Evolutionary conservation across 2,888 invertebrate species (phyloP), one percentile per base, ranked within the genome.

Genomic region (Chaetoderma sp.): DNA sequence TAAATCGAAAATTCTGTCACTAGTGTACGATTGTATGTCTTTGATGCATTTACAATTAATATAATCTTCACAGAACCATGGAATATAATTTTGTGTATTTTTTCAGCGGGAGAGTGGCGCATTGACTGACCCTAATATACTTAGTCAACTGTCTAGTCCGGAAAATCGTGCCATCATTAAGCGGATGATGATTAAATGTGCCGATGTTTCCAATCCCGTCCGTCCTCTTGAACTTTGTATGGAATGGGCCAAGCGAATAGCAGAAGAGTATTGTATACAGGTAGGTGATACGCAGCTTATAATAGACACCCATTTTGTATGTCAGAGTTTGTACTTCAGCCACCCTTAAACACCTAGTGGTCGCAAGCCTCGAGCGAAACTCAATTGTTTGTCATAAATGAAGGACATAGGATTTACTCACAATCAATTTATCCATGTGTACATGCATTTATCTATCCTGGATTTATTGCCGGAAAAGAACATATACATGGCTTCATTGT

Each of bases 121-220:
- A 39, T 39, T 13, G n/a, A 39, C 39, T n/a, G 13, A n/a, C 39
- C n/a, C 16, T 39, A 16, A 39, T 39, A n/a, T 45, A 16, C 21
- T 23, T 8, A 66, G 67, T 45, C 77, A 78, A 67, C 69, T 81
- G 45, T 73, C 78, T 1, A 73, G 76, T 8, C 75, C 81, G 1
- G 96, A 97, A 82, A 96, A 96, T 84, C 91, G 79, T 50, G 72
- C 92, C 42, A 89, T 97, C 39, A 92, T 96, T 68, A 94, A 95
- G 85, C 90, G 97, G 71, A 98, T 99, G 95, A 91, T 98, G 89
- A 97, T 99, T 83, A 99, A 98, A 87, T 97, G 97, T 85, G 96
- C 98, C 0, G 98, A 99, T 86, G 96, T 99, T 30, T 96, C 96
- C 68, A 99, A 99, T 88, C 98, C 98, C 0, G 93, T 95, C 1